Evolutionary conservation across 1,140 invertebrate species (phyloP), one percentile per base, ranked within the genome.

Genomic region (Thaumatotibia leucotreta): DNA sequence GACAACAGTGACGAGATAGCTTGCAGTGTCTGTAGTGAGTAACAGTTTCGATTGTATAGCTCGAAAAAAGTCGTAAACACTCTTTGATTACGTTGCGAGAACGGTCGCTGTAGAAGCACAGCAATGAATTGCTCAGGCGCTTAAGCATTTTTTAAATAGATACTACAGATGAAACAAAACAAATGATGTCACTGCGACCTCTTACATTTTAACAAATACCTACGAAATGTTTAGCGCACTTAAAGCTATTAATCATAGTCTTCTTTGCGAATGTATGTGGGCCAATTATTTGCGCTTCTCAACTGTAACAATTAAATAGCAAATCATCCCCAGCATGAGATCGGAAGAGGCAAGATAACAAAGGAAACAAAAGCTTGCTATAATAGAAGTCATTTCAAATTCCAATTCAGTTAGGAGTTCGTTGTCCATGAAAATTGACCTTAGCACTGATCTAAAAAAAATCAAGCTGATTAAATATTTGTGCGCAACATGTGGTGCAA

Each of bases 1-100:
- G n/a, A n/a, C n/a, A n/a, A n/a, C n/a, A n/a, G n/a, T n/a, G n/a
- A n/a, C n/a, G n/a, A n/a, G n/a, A n/a, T n/a, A n/a, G n/a, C n/a
- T n/a, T n/a, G n/a, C n/a, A n/a, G n/a, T n/a, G n/a, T n/a, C n/a
- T 98, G 97, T 87, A 94, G 97, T 98, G 91, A 96, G 96, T 96
- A 80, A 80, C 23, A 17, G 2, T 58, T 27, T 14, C 14, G 14
- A 45, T 45, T n/a, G n/a, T n/a, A n/a, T n/a, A n/a, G n/a, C n/a
- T n/a, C n/a, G n/a, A n/a, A n/a, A n/a, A n/a, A n/a, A n/a, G n/a
- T n/a, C n/a, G n/a, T n/a, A n/a, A n/a, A n/a, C n/a, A n/a, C n/a
- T n/a, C n/a, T n/a, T n/a, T n/a, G n/a, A n/a, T n/a, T n/a, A n/a
- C n/a, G n/a, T n/a, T n/a, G n/a, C n/a, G n/a, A n/a, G n/a, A n/a